Evolutionary conservation across 2,888 invertebrate species (phyloP).

Genomic region (Drosophila pegasa): DNA sequence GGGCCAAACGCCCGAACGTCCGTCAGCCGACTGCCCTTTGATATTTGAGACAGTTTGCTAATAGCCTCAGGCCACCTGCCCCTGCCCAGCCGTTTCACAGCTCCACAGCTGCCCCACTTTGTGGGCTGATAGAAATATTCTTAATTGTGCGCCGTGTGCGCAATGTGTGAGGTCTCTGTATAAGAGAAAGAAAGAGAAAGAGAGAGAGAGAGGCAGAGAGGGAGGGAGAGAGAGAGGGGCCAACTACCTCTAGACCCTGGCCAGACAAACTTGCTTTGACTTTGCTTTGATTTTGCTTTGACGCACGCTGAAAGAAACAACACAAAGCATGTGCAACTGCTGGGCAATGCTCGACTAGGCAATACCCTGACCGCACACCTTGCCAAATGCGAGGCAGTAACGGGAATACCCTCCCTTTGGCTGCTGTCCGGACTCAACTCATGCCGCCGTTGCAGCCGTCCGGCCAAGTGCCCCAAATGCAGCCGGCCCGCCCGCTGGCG

Average conservation of each 20-base stretch:
- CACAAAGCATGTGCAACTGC: neutral
- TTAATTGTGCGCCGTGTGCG: conserved; percentile 59
- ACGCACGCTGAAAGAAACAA: conserved; percentile 52
- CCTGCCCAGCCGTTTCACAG: neutral
- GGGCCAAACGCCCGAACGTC: conserved; percentile 9
- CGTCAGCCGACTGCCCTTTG: conserved; percentile 61
- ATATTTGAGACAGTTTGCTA: conserved; percentile 82
- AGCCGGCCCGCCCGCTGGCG: conserved; percentile 44
- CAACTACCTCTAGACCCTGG: conserved; percentile 43
- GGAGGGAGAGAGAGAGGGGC: neutral
- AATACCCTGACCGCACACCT: too few relatives aligned
- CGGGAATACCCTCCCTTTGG: neutral
- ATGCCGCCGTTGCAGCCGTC: conserved; percentile 25
- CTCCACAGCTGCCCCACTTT: neutral
- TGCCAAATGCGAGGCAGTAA: too few relatives aligned
- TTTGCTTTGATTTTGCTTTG: conserved; percentile 78
- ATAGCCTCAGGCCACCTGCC: conserved; percentile 60
- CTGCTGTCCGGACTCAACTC: neutral
- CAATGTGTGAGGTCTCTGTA: conserved; percentile 68
- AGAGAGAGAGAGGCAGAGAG: neutral
- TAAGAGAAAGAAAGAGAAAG: neutral
- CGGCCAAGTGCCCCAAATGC: conserved; percentile 56
- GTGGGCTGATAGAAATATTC: conserved; percentile 71
- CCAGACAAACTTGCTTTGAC: conserved; percentile 63
- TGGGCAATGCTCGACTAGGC: neutral